Evolutionary conservation across 2,113 vertebrate species (phyloP).

Genomic region (Trogon surrucura): DNA sequence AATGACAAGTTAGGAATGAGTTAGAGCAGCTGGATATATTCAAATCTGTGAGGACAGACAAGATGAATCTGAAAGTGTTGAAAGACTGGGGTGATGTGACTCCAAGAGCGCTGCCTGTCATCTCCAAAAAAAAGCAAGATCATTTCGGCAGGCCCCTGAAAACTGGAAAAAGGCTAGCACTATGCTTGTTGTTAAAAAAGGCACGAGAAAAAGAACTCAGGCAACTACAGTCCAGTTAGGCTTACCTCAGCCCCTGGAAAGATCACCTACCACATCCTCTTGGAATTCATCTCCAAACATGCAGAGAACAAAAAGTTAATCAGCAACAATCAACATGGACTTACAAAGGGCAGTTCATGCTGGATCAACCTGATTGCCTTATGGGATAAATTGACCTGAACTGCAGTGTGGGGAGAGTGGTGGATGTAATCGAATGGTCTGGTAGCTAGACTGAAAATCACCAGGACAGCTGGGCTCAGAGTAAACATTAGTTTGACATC

Average conservation of each 20-base stretch:
- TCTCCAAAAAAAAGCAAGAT: not conserved
- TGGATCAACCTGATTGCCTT: not conserved
- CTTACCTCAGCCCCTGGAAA: not conserved
- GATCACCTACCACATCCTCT: constrained; percentile 9
- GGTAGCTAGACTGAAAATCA: not conserved
- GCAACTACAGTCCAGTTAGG: not conserved
- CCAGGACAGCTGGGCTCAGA: not conserved
- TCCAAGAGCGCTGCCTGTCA: not conserved
- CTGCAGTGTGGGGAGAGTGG: not conserved
- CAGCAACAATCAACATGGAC: not conserved
- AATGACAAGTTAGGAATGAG: not conserved
- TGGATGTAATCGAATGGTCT: constrained; percentile 21
- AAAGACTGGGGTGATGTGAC: not conserved
- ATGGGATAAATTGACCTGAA: not conserved
- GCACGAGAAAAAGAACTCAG: not conserved
- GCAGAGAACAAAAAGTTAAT: not conserved
- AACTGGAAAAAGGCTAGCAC: not conserved
- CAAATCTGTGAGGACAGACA: not conserved
- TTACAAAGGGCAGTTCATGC: not conserved
- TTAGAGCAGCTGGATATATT: not conserved
- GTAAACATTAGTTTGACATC: not conserved
- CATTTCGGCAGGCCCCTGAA: not conserved
- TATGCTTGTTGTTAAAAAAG: not conserved
- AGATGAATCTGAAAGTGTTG: not conserved
- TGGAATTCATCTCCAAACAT: not conserved